Percentiles rank a stretch among this genome's conserved stretches.
phyloP scores from a whole-genome alignment of 2,113 vertebrate genomes.

The Capreolus pygargus region DNA sequence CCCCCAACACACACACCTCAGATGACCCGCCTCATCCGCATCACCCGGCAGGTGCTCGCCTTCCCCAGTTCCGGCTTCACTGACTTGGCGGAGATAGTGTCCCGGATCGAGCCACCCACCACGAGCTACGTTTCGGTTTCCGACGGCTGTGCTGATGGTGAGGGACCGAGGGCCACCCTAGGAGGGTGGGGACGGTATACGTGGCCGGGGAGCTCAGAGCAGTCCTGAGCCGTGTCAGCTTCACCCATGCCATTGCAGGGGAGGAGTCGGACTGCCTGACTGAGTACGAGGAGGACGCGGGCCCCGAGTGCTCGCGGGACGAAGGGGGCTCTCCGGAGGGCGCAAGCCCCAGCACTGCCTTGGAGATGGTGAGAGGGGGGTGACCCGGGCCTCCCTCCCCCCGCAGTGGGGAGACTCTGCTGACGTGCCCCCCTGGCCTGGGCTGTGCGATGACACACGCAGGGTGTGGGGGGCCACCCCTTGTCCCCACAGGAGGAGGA shows the following conservation, averaged over 20 bases:
- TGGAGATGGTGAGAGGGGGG: constrained; percentile 81
- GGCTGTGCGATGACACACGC: neutral
- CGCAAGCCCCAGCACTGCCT: constrained; percentile 79
- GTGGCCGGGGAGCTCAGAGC: fast-evolving
- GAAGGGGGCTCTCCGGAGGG: constrained; percentile 84
- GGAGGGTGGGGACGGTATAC: neutral
- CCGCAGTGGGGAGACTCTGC: neutral
- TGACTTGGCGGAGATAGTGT: constrained; percentile 95
- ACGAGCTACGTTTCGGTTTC: constrained; percentile 84
- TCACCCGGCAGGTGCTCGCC: constrained; percentile 70
- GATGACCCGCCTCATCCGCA: neutral
- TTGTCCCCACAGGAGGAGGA: constrained; percentile 67
- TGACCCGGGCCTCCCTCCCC: fast-evolving
- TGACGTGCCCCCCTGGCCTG: fast-evolving
- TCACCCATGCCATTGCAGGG: constrained; percentile 50
- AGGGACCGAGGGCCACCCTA: neutral
- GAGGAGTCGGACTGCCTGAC: constrained; percentile 94
- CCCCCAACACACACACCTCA: neutral
- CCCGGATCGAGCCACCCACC: constrained; percentile 92
- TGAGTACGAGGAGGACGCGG: constrained; percentile 91
- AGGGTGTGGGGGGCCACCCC: neutral
- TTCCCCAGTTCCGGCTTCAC: constrained; percentile 92
- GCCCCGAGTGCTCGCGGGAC: constrained; percentile 86
- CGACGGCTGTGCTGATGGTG: constrained; percentile 75
- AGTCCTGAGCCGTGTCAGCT: fast-evolving